Evolutionary conservation across 1,140 invertebrate species (phyloP), one percentile per base, ranked within the genome.

Genomic region (Nymphalis io): DNA sequence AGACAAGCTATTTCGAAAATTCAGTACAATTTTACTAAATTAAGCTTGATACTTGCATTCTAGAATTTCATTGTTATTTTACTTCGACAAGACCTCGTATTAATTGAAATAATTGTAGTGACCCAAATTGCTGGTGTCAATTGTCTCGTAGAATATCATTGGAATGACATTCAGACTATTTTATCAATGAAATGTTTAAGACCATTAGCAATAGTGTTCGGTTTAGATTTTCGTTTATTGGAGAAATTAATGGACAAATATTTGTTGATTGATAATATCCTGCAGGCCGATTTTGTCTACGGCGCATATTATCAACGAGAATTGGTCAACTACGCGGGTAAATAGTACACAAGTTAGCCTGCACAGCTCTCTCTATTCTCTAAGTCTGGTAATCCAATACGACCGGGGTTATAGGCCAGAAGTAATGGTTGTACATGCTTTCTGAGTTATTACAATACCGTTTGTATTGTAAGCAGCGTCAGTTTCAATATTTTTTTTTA

Each of bases 71-170:
- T 8, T 21, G 48, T 53, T 53, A 21, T 53, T 53, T 53, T 53
- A 53, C 18, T 3, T 21, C 48, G 48, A 21, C 20, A 66, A 39
- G 59, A 15, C 42, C 58, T 60, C 65, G 46, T 51, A 66, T 61
- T 65, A 66, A 72, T 66, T 67, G 58, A 60, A 46, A 70, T 72
- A 62, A 65, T 67, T 57, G 38, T 60, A 27, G 42, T 46, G 63
- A 72, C 70, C 70, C 53, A 66, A 20, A 72, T 72, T 20, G 38
- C 51, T 42, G 18, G 57, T 48, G 65, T 53, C 65, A 68, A 68
- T 68, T 68, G 65, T 60, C 65, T 40, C 38, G 65, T 68, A 58
- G 57, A 58, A 59, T 42, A 58, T 68, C 57, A 68, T 60, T 60
- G 57, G 65, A 51, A 60, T 42, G 65, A 53, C 44, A 60, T 60